Evolutionary conservation across 2,888 invertebrate genomes (phyloP).

Genomic region (Pasiphila rectangulata): DNA sequence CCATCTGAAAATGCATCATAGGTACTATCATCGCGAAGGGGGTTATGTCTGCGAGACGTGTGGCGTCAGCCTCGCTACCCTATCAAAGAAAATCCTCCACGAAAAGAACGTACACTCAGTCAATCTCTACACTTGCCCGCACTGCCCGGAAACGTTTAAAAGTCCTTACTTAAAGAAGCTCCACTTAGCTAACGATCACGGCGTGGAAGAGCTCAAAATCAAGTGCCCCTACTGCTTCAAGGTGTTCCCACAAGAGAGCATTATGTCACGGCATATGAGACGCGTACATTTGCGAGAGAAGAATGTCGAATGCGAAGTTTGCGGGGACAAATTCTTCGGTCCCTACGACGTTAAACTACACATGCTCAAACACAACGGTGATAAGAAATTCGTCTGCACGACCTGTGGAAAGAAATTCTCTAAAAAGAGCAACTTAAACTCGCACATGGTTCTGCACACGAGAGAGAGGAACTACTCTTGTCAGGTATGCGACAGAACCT

Average conservation of each 20-base stretch:
- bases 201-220: slow-evolving; percentile 68
- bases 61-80: slow-evolving; percentile 67
- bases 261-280: slow-evolving; percentile 82
- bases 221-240: slow-evolving; percentile 74
- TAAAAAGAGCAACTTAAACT: slow-evolving; percentile 81
- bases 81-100: slow-evolving; percentile 69
- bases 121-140: slow-evolving; percentile 62
- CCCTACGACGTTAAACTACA: slow-evolving; percentile 72
- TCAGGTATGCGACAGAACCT: slow-evolving; percentile 76
- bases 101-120: slow-evolving; percentile 69
- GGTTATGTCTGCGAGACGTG: slow-evolving; percentile 72
- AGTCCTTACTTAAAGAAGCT: slow-evolving; percentile 69
- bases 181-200: slow-evolving; percentile 68
- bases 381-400: slow-evolving; percentile 79
- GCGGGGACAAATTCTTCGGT: slow-evolving; percentile 70
- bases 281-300: slow-evolving; percentile 77
- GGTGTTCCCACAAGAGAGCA: slow-evolving; percentile 76
- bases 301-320: slow-evolving; percentile 70
- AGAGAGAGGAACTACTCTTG: slow-evolving; percentile 76
- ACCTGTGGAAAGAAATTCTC: slow-evolving; percentile 82
- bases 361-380: slow-evolving; percentile 77
- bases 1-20: slow-evolving; percentile 71
- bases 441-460: slow-evolving; percentile 81
- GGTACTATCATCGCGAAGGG: slow-evolving; percentile 70
- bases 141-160: slow-evolving; percentile 70